Conservation (phyloP, 2,797 vertebrate species). For the Diplodus puntazzo region DNA sequence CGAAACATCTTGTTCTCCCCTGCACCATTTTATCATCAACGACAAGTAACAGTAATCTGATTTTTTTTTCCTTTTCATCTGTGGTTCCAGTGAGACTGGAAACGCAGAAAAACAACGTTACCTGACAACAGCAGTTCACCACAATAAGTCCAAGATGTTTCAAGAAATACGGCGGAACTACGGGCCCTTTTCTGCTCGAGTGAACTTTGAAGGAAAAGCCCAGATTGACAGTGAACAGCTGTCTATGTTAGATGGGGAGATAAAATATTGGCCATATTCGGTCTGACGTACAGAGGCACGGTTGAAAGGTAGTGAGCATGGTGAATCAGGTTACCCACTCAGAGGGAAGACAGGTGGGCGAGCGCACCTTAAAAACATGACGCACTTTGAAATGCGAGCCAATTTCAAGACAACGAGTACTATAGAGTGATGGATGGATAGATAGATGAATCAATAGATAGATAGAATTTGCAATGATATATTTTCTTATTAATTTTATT, state of each 20-base stretch:
- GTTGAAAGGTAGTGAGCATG: conserved; percentile 40
- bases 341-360: conserved; percentile 10
- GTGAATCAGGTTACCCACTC: conserved; percentile 59
- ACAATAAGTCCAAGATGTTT: conserved; percentile 76
- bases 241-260: conserved; percentile 67
- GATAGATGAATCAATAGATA: too few species aligned
- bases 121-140: conserved; percentile 74
- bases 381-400: conserved; percentile 54
- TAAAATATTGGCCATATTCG: conserved; percentile 71
- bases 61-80: conserved; percentile 43
- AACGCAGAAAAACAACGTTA: conserved; percentile 77
- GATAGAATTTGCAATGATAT: background rate
- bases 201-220: conserved; percentile 61
- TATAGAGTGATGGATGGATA: conserved; percentile 3
- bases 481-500: background rate
- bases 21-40: conserved; percentile 66
- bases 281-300: conserved; percentile 53
- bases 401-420: conserved; percentile 23
- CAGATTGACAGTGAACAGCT: conserved; percentile 47
- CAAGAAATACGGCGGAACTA: conserved; percentile 57
- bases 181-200: conserved; percentile 68
- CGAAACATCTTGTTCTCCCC: conserved; percentile 68
- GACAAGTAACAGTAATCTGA: conserved; percentile 69
- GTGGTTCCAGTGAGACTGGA: conserved; percentile 63
- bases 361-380: conserved; percentile 42